phyloP scores from a whole-genome alignment of 2,113 vertebrate species.

The Actenoides lindsayi region DNA sequence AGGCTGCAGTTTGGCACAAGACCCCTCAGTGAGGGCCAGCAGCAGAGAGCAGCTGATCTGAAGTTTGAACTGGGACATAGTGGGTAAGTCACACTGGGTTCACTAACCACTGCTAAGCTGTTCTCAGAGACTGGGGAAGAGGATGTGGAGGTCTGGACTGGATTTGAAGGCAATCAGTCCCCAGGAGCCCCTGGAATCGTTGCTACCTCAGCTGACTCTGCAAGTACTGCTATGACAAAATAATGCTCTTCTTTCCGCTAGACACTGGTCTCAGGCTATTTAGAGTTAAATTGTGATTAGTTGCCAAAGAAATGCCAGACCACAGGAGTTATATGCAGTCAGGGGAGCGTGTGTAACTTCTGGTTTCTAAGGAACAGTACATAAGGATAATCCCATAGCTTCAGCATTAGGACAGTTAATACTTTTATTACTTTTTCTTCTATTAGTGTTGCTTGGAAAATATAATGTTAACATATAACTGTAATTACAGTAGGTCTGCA shows the following conservation, averaged over 20 bases:
- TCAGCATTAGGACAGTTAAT: background rate
- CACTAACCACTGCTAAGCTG: too few species aligned
- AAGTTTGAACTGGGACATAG: background rate
- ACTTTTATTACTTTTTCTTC: background rate
- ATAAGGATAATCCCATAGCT: background rate
- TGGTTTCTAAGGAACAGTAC: background rate
- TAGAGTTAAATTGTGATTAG: background rate
- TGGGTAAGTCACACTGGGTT: background rate
- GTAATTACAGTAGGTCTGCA: background rate
- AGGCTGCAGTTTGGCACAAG: background rate
- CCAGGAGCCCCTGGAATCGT: background rate
- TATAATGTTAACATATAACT: background rate
- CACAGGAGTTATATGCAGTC: background rate
- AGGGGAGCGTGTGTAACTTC: background rate
- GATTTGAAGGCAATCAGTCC: background rate
- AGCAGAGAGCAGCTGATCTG: accelerated
- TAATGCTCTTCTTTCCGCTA: background rate
- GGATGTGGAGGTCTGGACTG: background rate
- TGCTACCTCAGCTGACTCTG: background rate
- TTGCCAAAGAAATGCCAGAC: background rate
- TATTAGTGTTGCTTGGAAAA: constrained; percentile 1
- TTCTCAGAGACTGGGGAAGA: background rate
- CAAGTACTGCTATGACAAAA: background rate
- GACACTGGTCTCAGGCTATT: background rate
- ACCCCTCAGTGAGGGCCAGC: background rate